Evolutionary conservation across 2,113 vertebrate species (phyloP).

Genomic region (Tragulus kanchil): DNA sequence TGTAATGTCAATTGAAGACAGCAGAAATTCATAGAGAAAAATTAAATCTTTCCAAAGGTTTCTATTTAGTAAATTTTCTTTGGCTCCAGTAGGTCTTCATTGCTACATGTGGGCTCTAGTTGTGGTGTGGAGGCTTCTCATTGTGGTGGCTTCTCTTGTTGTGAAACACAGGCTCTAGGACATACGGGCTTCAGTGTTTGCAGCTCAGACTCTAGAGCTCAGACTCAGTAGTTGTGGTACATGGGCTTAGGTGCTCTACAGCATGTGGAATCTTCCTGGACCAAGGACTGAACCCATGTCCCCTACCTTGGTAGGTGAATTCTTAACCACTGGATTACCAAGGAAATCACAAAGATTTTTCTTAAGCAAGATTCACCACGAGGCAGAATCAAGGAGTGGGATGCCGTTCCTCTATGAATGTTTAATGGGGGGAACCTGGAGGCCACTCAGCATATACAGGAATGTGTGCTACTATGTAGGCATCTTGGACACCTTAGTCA

Average conservation of each 20-base stretch:
- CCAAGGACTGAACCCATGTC: background rate
- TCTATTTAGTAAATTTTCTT: background rate
- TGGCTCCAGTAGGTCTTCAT: background rate
- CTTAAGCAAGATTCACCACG: background rate
- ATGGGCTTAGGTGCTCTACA: background rate
- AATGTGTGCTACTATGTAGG: rapidly evolving
- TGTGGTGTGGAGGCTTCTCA: background rate
- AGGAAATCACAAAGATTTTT: background rate
- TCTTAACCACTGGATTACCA: background rate
- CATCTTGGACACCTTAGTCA: background rate
- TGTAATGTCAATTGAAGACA: background rate
- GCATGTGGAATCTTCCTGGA: background rate
- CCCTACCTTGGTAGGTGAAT: background rate
- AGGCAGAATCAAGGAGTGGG: slow-evolving; percentile 5
- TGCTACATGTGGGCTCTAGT: rapidly evolving
- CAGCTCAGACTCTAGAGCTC: background rate
- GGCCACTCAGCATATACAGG: background rate
- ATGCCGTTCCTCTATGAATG: too few species aligned
- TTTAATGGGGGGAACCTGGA: background rate
- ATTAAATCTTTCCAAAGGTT: background rate
- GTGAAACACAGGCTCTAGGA: background rate
- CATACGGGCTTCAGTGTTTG: background rate
- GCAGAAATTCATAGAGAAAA: background rate
- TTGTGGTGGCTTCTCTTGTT: background rate
- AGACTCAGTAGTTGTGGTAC: background rate